Conservation (phyloP, 2,797 vertebrate genomes). For the Cryptoprocta ferox region DNA sequence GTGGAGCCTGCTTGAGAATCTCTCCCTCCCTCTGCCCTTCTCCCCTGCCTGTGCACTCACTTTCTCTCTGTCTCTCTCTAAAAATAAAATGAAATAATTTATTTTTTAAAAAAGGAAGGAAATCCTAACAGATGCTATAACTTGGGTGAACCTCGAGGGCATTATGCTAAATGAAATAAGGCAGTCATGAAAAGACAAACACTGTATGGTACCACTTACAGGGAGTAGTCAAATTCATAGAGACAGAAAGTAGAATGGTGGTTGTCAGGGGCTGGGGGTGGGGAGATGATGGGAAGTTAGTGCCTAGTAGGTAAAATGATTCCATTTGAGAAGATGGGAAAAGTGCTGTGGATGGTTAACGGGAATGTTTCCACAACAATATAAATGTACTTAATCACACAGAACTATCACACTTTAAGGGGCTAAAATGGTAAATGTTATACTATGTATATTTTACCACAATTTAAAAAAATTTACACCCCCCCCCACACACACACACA, state of each 20-base stretch:
- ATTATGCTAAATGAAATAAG: neutral
- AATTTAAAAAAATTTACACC: neutral
- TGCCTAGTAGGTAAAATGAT: neutral
- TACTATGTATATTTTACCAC: neutral
- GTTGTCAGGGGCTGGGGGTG: neutral
- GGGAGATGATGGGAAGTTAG: fast-evolving
- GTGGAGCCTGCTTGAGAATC: too few relatives aligned
- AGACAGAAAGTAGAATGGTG: neutral
- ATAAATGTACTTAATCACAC: neutral
- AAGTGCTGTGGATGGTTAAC: neutral
- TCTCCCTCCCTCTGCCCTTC: too few relatives aligned
- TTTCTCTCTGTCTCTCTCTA: too few relatives aligned
- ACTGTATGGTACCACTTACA: too few relatives aligned
- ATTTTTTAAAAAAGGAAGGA: neutral
- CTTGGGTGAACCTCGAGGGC: neutral
- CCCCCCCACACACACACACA: neutral
- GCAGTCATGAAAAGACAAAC: neutral
- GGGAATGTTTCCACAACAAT: fast-evolving
- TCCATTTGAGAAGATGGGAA: neutral
- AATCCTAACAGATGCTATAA: neutral
- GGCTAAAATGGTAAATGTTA: neutral
- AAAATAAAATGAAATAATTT: too few relatives aligned
- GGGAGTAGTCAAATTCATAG: neutral
- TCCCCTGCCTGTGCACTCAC: too few relatives aligned
- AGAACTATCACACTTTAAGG: neutral